phyloP scores from a whole-genome alignment of 2,888 invertebrate genomes.

The Masnerella sp. region DNA sequence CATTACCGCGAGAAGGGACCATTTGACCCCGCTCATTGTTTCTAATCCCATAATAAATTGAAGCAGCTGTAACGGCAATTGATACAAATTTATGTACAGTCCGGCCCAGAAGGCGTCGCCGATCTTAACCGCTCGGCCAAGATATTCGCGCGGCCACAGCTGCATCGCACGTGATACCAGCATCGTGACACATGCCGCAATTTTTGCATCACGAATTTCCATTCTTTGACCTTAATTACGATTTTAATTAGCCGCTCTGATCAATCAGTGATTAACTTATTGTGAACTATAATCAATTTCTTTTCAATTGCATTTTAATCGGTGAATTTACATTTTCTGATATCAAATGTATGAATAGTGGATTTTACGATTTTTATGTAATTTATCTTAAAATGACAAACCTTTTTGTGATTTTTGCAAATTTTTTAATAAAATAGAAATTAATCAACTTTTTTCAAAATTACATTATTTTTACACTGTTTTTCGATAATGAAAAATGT shows the following conservation, averaged over 20 bases:
- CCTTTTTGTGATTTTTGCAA: no score
- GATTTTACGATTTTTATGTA: no score
- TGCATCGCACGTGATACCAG: slow-evolving; percentile 39
- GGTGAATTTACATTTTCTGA: not conserved
- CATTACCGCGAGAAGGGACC: slow-evolving; percentile 74
- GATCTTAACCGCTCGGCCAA: slow-evolving; percentile 33
- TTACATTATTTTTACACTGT: no score
- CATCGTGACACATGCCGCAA: slow-evolving; percentile 35
- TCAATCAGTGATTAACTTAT: slow-evolving; percentile 3
- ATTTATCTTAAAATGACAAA: no score
- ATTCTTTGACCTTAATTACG: slow-evolving; percentile 23
- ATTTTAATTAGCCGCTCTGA: slow-evolving; percentile 15
- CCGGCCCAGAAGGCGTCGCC: slow-evolving; percentile 67
- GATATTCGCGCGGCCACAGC: slow-evolving; percentile 30
- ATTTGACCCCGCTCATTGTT: slow-evolving; percentile 77
- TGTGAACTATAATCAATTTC: no score
- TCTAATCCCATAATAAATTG: slow-evolving; percentile 77
- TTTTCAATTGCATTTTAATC: not conserved
- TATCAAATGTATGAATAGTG: no score
- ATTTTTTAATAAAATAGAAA: no score
- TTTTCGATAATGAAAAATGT: no score
- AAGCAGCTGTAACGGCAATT: slow-evolving; percentile 77
- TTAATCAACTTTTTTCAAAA: no score
- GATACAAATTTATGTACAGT: slow-evolving; percentile 77
- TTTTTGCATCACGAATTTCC: slow-evolving; percentile 29